Base-by-base conservation (phyloP, 2,113 vertebrate species). In the Hiodon alosoides region DNA sequence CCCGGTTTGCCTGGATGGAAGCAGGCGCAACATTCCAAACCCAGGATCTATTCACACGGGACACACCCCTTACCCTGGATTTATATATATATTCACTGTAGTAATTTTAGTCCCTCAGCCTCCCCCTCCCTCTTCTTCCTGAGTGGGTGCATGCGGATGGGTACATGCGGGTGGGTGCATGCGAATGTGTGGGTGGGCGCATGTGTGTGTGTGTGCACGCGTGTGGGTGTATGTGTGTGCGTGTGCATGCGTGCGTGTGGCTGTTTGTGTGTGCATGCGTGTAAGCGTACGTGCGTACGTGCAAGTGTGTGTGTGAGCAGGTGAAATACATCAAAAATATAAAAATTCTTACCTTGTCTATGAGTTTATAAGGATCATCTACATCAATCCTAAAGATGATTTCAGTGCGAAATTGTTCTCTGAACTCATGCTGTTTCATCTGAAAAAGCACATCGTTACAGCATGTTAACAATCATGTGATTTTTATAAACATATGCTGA, bases 381-480 rank as follows among this genome's bases (percentile, higher is more conserved):
- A 83, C 85, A 86, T 85, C 86, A 82, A 82, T 86, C 74, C 81
- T 86, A 86, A 90, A 91, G 84, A 90, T 86, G 80, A 90, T 85
- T 90, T 91, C 87, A 79, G 86, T 89, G 86, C 81, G 87, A 88
- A 91, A 89, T 84, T 86, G 90, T 84, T 92, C 93, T 91, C 86
- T 84, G 86, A 91, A 90, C 74, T 90, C 86, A 86, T 83, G 82
- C 82, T 89, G 88, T 83, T 92, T 88, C 84, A 92, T 85, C 84
- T 87, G 82, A 91, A 90, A 91, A 90, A 91, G 89, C 86, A 87
- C 85, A 90, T 90, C 90, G 91, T 88, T 87, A 86, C 89, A 86
- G 89, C 86, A 90, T 89, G 87, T 90, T 91, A 91, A 91, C 90
- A 92, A 90, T 90, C 90, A 90, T 91, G 87, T 91, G 87, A 92